Conservation (phyloP, 1,140 invertebrate genomes). For the Penaeus vannamei region DNA sequence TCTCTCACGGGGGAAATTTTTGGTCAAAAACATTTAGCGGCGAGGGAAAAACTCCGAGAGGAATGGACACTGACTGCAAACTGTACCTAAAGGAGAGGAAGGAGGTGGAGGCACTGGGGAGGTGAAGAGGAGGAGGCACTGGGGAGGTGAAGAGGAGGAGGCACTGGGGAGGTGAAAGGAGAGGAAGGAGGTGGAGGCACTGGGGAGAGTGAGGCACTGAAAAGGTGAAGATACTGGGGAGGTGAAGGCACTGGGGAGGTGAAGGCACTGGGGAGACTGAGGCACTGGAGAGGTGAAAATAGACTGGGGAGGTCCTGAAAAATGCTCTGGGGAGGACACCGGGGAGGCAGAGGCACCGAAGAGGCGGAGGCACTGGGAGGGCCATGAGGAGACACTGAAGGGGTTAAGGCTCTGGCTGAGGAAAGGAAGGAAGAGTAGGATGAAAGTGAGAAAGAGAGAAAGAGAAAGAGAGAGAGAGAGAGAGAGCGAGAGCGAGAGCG, state of each 20-base stretch:
- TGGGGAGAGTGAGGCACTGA: background rate
- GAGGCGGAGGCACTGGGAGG: background rate
- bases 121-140: background rate
- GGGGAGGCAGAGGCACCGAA: background rate
- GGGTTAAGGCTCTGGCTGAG: background rate
- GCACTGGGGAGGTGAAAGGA: background rate
- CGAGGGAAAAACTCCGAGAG: background rate
- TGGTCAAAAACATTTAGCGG: no score
- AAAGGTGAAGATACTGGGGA: constrained; percentile 24
- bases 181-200: background rate
- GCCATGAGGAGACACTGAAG: background rate
- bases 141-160: no score
- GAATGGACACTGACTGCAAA: no score
- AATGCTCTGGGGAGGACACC: no score
- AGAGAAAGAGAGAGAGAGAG: background rate
- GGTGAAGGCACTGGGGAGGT: no score
- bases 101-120: no score
- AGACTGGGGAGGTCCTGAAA: no score
- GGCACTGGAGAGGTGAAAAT: constrained; percentile 6
- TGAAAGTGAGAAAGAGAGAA: background rate
- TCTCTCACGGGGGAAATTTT: no score
- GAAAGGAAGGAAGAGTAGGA: background rate
- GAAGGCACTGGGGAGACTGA: background rate
- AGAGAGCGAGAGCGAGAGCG: no score
- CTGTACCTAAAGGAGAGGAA: no score